Percentiles rank a stretch among this genome's conserved stretches.
Evolutionary conservation across 1,140 invertebrate genomes (phyloP).

Genomic region (Oncopodura yosiiana): DNA sequence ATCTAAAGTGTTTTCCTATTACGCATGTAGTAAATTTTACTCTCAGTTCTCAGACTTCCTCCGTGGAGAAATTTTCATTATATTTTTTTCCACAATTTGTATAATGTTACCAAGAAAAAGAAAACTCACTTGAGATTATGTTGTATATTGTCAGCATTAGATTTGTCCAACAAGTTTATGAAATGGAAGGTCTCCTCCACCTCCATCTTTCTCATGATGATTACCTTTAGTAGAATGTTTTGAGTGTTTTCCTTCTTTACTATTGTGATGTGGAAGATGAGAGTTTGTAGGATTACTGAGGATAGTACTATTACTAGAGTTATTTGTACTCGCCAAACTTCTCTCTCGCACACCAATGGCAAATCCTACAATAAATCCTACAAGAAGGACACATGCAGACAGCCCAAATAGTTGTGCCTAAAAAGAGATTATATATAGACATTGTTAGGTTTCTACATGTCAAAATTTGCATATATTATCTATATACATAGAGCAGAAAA

Average conservation of each 20-base stretch:
- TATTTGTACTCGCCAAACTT: constrained; percentile 1
- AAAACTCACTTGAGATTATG: constrained; percentile 12
- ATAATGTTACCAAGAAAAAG: no score
- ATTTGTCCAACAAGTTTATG: constrained; percentile 7
- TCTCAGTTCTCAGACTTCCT: no score
- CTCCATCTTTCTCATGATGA: constrained; percentile 4
- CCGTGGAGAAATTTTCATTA: no score
- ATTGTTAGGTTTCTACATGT: no score
- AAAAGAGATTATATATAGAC: neutral
- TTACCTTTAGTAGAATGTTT: neutral
- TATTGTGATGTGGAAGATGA: no score
- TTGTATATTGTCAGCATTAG: constrained; percentile 6
- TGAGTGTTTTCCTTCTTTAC: neutral
- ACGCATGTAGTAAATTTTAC: no score
- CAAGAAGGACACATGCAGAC: neutral
- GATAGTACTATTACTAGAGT: no score
- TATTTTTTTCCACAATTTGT: no score
- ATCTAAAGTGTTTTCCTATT: no score
- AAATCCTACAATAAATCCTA: constrained; percentile 12
- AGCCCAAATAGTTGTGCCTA: constrained; percentile 2
- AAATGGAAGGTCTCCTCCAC: constrained; percentile 4
- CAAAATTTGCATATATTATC: no score
- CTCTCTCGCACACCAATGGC: constrained; percentile 15
- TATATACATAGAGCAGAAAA: neutral
- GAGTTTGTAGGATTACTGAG: no score